A percentile compares a stretch with the other conserved stretches of the same genome.
These are phyloP conservation scores for Leptogaster cylindrica DNA, from an alignment of 2,888 invertebrate genomes.

Conservation along the genomic window DNA sequence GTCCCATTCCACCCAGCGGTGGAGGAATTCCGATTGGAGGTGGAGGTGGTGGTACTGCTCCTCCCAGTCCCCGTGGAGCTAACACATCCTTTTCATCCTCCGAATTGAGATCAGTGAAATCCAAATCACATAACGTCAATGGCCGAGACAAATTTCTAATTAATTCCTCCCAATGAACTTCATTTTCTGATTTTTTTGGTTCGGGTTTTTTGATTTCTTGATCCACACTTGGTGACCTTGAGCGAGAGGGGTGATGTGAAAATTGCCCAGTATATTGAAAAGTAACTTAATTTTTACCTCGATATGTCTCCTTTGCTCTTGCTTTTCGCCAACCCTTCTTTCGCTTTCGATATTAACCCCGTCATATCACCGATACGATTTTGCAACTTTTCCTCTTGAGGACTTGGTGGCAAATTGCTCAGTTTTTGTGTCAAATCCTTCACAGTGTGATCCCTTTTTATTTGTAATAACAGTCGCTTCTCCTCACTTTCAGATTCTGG, in stretches of 20 bases:
- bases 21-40: slow-evolving; percentile 76
- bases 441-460: slow-evolving; percentile 84
- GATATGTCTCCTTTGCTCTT: slow-evolving; percentile 75
- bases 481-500: slow-evolving; percentile 67
- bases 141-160: slow-evolving; percentile 77
- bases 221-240: slow-evolving; percentile 74
- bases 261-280: not conserved
- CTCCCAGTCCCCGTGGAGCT: slow-evolving; percentile 70
- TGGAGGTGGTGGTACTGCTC: slow-evolving; percentile 78
- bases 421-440: slow-evolving; percentile 87
- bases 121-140: slow-evolving; percentile 88
- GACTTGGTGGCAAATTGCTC: slow-evolving; percentile 68
- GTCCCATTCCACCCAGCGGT: slow-evolving; percentile 59
- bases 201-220: slow-evolving; percentile 74
- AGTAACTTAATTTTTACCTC: slow-evolving; percentile 52
- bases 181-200: slow-evolving; percentile 88
- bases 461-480: slow-evolving; percentile 69
- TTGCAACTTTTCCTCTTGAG: slow-evolving; percentile 67
- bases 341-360: slow-evolving; percentile 91
- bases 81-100: slow-evolving; percentile 86
- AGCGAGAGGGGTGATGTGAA: slow-evolving; percentile 49
- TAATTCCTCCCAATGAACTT: slow-evolving; percentile 94
- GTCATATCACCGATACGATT: slow-evolving; percentile 82
- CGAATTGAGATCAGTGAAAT: slow-evolving; percentile 90
- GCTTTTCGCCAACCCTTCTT: slow-evolving; percentile 87